phyloP scores from a whole-genome alignment of 2,797 vertebrate genomes.

The Neoniphon sammara region DNA sequence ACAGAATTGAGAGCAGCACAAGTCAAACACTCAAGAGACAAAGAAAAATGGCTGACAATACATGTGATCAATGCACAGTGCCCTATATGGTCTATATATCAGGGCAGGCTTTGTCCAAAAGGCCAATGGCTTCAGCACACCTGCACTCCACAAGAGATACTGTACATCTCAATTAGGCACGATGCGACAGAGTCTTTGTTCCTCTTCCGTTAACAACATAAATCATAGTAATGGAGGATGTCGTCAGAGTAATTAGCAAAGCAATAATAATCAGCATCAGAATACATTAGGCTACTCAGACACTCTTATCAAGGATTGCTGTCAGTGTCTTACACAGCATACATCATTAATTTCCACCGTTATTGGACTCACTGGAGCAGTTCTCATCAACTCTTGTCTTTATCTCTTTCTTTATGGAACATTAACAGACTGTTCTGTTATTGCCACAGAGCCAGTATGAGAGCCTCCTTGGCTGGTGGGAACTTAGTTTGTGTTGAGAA shows the following conservation, averaged over 20 bases:
- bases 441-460: background rate
- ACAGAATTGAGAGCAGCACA: background rate
- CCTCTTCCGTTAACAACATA: conserved; percentile 45
- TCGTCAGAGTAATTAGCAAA: conserved; percentile 73
- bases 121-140: conserved; percentile 25
- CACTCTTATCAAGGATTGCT: conserved; percentile 65
- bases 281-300: conserved; percentile 42
- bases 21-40: background rate
- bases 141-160: conserved; percentile 29
- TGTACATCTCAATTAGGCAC: conserved; percentile 58
- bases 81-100: conserved; percentile 7
- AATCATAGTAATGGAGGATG: conserved; percentile 73
- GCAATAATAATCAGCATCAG: conserved; percentile 71
- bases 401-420: conserved; percentile 15
- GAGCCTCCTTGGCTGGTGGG: conserved; percentile 1
- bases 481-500: conserved; percentile 9
- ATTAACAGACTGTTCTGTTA: conserved; percentile 40
- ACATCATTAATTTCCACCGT: conserved; percentile 67
- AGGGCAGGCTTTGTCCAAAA: background rate
- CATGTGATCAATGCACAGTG: conserved; percentile 7
- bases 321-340: conserved; percentile 58
- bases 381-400: conserved; percentile 28
- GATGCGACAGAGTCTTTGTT: conserved; percentile 45
- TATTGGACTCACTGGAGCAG: conserved; percentile 53
- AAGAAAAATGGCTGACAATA: conserved; percentile 22